Evolutionary conservation across 1,140 invertebrate genomes (phyloP), one percentile per base, ranked within the genome.

Genomic region (Musca vetustissima): DNA sequence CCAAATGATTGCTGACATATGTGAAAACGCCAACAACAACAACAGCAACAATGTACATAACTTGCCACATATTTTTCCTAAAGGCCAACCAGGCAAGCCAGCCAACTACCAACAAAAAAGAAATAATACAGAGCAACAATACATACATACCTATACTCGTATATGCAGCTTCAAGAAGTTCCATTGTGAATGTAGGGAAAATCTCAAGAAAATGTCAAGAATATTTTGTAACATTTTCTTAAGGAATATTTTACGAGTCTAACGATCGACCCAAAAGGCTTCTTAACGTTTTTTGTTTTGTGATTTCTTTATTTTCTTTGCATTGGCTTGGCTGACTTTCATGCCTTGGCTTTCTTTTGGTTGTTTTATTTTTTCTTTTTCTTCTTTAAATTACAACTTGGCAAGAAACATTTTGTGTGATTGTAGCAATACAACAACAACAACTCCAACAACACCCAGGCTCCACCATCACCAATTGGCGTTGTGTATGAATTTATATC

Each of bases 1-100:
- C 19, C 17, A 61, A 61, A 61, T 61, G 57, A 28, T 32, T 61
- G 57, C 57, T 61, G 57, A 61, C 57, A 61, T 61, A 32, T 61
- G 57, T 61, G 17, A 6, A 59, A 59, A 28, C 8, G 28, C 36
- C 15, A 25, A 32, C 15, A 43, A 24, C 28, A 61, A 9, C 21
- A 52, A 21, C 17, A n/a, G n/a, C 28, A 21, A 52, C 17, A 19
- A 49, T n/a, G 15, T 52, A 7, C n/a, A 52, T 52, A 52, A 19
- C 9, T 52, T 52, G 17, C 49, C 17, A 52, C 49, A 19, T 22
- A 19, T 52, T 52, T 52, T 19, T 4, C 15, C 7, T 9, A 52
- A 52, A 52, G 9, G 21, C 8, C 17, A 17, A 52, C 6, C 17
- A 1, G 21, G 25, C 19, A n/a, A 28, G 24, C 13, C 53, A 57